These are phyloP conservation scores for Pangasius djambal DNA, from an alignment of 2,797 vertebrate species.

Conservation along the genomic window DNA sequence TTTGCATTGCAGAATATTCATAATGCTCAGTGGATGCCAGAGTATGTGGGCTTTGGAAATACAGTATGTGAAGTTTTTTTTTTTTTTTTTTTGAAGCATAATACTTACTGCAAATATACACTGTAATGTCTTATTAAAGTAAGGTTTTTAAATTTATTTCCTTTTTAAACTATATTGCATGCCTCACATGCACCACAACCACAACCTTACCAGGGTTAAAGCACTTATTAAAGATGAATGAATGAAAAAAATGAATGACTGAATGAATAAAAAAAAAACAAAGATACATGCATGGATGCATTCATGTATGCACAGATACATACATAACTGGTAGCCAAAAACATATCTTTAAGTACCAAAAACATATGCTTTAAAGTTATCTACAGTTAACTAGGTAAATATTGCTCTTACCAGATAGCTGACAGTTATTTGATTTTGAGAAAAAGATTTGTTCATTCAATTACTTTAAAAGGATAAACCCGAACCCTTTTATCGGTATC, in stretches of 20 bases:
- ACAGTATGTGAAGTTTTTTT: background rate
- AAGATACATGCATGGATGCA: too few species aligned
- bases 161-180: background rate
- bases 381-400: too few species aligned
- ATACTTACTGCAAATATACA: background rate
- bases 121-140: background rate
- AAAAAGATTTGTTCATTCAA: too few species aligned
- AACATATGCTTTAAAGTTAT: too few species aligned
- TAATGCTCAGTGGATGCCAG: background rate
- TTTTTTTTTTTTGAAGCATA: background rate
- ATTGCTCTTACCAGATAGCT: too few species aligned
- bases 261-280: too few species aligned
- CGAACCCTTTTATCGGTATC: too few species aligned
- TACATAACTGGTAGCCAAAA: too few species aligned
- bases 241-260: background rate
- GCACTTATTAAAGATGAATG: background rate
- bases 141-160: background rate
- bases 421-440: too few species aligned
- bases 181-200: background rate
- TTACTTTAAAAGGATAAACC: too few species aligned
- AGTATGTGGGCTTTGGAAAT: background rate
- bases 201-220: background rate
- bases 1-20: background rate
- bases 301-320: too few species aligned
- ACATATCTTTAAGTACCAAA: too few species aligned